Evolutionary conservation across 2,113 vertebrate species (phyloP).

Genomic region (Pachyramphus minor): DNA sequence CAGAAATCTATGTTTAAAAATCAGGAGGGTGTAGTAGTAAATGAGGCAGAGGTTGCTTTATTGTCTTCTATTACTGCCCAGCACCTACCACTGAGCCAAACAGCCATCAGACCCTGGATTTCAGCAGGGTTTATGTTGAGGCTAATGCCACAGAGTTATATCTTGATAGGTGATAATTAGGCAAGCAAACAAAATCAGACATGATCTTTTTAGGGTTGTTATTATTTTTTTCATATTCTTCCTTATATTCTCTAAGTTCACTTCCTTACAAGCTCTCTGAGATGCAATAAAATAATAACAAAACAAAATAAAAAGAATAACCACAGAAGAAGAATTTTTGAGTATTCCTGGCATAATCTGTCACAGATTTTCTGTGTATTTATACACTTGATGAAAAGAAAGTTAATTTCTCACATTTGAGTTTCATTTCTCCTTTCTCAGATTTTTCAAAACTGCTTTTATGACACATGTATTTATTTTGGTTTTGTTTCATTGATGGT

Average conservation of each 20-base stretch:
- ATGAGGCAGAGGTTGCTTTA: neutral
- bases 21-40: neutral
- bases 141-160: neutral
- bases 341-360: neutral
- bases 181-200: neutral
- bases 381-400: neutral
- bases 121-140: neutral
- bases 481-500: neutral
- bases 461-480: neutral
- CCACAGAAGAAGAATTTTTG: neutral
- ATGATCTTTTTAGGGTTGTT: neutral
- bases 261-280: neutral
- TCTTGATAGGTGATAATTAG: neutral
- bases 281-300: neutral
- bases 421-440: neutral
- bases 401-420: neutral
- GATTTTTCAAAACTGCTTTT: neutral
- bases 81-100: neutral
- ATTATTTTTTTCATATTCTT: neutral
- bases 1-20: neutral
- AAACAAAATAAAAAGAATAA: neutral
- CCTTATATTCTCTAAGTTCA: neutral
- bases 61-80: neutral
- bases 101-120: neutral
- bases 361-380: neutral